Evolutionary conservation across 2,797 vertebrate species (phyloP).

Genomic region (Sarcophilus harrisii): DNA sequence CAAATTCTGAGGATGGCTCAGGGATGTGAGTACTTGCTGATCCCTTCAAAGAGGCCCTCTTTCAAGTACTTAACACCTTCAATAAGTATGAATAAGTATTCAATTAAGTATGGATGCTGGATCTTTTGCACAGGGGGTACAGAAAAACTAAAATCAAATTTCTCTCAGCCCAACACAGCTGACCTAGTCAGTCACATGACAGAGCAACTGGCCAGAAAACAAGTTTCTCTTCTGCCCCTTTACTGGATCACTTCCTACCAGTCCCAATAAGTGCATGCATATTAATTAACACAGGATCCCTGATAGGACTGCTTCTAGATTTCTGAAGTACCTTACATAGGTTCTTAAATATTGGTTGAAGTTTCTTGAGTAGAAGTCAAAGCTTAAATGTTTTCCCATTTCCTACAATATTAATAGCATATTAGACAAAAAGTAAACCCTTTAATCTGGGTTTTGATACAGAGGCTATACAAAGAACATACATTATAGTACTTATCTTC

Average conservation of each 20-base stretch:
- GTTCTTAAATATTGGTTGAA: slow-evolving; percentile 9
- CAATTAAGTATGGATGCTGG: not conserved
- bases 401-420: not conserved
- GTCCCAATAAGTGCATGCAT: not conserved
- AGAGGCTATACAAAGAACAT: not conserved
- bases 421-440: not conserved
- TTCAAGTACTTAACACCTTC: slow-evolving; percentile 10
- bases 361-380: not conserved
- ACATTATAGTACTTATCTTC: too few species aligned
- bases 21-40: slow-evolving; percentile 28
- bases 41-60: not conserved
- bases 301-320: not conserved
- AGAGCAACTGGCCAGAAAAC: not conserved
- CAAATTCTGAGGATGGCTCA: slow-evolving; percentile 31
- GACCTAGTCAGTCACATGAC: not conserved
- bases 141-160: not conserved
- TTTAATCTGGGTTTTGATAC: not conserved
- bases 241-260: not conserved
- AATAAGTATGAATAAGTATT: slow-evolving; percentile 4
- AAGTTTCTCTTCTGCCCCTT: not conserved
- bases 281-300: not conserved
- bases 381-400: not conserved
- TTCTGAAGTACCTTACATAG: slow-evolving; percentile 23
- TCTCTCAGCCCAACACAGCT: not conserved
- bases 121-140: not conserved